Conservation (phyloP, 64 coral and sea anemone species). For the Anthopleura sola region DNA sequence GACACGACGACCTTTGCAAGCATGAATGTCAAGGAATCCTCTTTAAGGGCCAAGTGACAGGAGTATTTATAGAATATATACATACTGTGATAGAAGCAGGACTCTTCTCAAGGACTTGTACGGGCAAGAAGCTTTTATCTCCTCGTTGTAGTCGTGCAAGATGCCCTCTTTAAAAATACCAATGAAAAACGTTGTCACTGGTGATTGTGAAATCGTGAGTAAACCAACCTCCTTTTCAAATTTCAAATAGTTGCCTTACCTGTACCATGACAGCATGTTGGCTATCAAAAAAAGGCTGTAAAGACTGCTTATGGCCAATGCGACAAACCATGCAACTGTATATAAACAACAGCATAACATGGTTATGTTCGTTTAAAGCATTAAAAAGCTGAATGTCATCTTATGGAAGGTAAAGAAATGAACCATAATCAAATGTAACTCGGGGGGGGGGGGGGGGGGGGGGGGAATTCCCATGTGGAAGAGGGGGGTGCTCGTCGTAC, state of each 20-base stretch:
- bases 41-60: no score
- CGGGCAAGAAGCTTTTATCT: constrained; percentile 27
- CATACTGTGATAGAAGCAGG: constrained; percentile 38
- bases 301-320: constrained; percentile 14
- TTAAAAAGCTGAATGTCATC: background rate
- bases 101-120: background rate
- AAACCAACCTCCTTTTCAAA: background rate
- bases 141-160: constrained; percentile 36
- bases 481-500: no score
- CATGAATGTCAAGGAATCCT: no score
- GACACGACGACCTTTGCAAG: no score
- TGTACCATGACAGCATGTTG: constrained; percentile 50
- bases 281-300: constrained; percentile 26
- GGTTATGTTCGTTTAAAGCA: background rate
- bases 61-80: background rate
- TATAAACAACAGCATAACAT: background rate
- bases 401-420: background rate
- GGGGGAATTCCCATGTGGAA: no score
- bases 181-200: background rate
- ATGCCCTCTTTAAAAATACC: background rate
- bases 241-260: background rate
- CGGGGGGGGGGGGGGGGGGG: no score
- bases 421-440: no score
- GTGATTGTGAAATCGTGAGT: no score
- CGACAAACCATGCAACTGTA: constrained; percentile 31